A percentile compares a stretch with the other conserved stretches of the same genome.
phyloP scores from a whole-genome alignment of 92 coral and sea anemone genomes.

The Epizoanthus scotinus region DNA sequence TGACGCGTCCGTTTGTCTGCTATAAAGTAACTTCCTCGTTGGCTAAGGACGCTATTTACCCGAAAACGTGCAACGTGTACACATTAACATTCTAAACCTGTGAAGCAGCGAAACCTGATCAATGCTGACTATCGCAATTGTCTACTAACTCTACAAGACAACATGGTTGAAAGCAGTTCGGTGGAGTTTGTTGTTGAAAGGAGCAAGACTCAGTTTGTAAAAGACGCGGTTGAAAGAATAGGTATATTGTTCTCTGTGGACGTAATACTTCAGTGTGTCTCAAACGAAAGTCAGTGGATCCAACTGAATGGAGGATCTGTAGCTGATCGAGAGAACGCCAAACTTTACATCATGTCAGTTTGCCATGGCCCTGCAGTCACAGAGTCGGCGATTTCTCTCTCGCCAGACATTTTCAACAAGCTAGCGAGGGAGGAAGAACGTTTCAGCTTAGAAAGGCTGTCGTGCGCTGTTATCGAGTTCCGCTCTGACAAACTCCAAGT shows the following conservation, averaged over 20 bases:
- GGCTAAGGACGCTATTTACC: not conserved
- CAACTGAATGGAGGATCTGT: slow-evolving; percentile 60
- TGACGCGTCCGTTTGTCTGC: slow-evolving; percentile 4
- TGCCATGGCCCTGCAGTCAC: slow-evolving; percentile 15
- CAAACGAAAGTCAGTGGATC: slow-evolving; percentile 73
- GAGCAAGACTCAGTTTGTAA: slow-evolving; percentile 63
- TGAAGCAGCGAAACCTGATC: not conserved
- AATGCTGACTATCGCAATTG: not conserved
- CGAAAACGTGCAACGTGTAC: not conserved
- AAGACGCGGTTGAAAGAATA: slow-evolving; percentile 66
- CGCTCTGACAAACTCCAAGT: slow-evolving; percentile 43
- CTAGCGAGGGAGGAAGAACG: slow-evolving; percentile 24
- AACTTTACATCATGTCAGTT: slow-evolving; percentile 44
- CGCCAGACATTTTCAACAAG: slow-evolving; percentile 23
- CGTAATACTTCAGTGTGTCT: slow-evolving; percentile 58
- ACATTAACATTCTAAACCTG: not conserved
- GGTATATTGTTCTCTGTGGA: slow-evolving; percentile 63
- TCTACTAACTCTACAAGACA: slow-evolving; percentile 1
- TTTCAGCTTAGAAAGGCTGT: slow-evolving; percentile 56
- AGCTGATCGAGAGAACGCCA: slow-evolving; percentile 55
- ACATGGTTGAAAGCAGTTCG: not conserved
- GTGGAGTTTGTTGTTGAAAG: slow-evolving; percentile 77
- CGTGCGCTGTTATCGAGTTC: slow-evolving; percentile 74
- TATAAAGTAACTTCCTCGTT: slow-evolving; percentile 14
- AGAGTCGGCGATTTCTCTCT: slow-evolving; percentile 15